Percentiles rank a stretch among this genome's conserved stretches.
phyloP scores from a whole-genome alignment of 2,113 vertebrate genomes.

The Pomatostomus ruficeps region DNA sequence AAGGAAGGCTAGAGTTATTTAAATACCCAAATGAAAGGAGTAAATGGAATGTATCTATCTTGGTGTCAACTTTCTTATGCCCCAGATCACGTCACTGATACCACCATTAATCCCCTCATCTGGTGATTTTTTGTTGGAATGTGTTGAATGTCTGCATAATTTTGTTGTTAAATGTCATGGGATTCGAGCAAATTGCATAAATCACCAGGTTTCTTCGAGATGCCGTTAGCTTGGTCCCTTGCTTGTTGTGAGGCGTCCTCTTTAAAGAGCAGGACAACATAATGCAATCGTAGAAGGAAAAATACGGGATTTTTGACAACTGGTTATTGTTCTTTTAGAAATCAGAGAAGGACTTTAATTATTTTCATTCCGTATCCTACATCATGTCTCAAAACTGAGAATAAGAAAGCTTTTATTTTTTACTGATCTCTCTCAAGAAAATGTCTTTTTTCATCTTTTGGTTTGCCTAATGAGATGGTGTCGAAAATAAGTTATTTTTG shows the following conservation, averaged over 20 bases:
- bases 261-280: neutral
- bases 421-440: neutral
- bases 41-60: neutral
- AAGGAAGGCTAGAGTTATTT: neutral
- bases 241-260: neutral
- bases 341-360: neutral
- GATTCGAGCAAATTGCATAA: neutral
- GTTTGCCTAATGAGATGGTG: neutral
- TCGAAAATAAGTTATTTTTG: neutral
- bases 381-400: neutral
- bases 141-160: neutral
- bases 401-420: neutral
- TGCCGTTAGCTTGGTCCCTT: neutral
- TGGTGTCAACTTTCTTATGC: neutral
- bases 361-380: neutral
- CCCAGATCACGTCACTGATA: neutral
- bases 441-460: neutral
- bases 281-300: neutral
- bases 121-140: neutral
- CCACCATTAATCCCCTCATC: neutral
- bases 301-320: neutral
- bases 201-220: neutral
- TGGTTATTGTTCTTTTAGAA: neutral
- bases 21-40: neutral
- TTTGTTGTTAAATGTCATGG: neutral